phyloP scores from a whole-genome alignment of 1,140 invertebrate genomes.

The Drosophila navojoa region DNA sequence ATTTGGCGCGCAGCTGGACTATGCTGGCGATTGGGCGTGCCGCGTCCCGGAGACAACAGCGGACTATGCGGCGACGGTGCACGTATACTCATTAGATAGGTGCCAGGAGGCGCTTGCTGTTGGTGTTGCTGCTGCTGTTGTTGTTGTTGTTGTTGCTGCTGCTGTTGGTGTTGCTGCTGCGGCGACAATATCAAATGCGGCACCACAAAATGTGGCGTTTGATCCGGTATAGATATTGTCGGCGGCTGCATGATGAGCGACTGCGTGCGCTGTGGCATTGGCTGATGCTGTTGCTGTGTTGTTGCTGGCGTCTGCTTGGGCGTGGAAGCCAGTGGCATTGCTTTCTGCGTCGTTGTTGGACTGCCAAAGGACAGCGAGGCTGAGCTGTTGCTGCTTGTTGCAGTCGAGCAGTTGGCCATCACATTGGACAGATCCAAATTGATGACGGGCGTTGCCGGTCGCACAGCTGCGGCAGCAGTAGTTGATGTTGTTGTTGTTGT shows the following conservation, averaged over 20 bases:
- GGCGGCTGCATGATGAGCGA: slow-evolving; percentile 85
- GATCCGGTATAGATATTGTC: slow-evolving; percentile 86
- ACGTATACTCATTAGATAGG: slow-evolving; percentile 63
- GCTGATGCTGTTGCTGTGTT: slow-evolving; percentile 22
- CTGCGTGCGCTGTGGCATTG: slow-evolving; percentile 47
- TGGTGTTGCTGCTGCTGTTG: slow-evolving; percentile 3
- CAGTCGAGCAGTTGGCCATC: slow-evolving; percentile 72
- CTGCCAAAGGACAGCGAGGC: slow-evolving; percentile 61
- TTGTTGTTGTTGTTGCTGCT: slow-evolving; percentile 44
- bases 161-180: slow-evolving; percentile 47
- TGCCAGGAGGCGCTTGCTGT: slow-evolving; percentile 29
- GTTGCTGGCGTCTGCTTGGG: slow-evolving; percentile 51
- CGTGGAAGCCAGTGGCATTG: slow-evolving; percentile 63
- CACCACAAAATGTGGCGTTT: slow-evolving; percentile 84
- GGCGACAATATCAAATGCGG: slow-evolving; percentile 85
- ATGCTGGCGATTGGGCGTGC: slow-evolving; percentile 60
- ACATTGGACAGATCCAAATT: slow-evolving; percentile 71
- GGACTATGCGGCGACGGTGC: slow-evolving; percentile 75
- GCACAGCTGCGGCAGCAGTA: slow-evolving; percentile 5
- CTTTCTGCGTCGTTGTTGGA: slow-evolving; percentile 45
- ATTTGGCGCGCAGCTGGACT: slow-evolving; percentile 57
- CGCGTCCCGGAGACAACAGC: slow-evolving; percentile 61
- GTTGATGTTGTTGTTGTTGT: slow-evolving; percentile 6
- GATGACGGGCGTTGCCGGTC: slow-evolving; percentile 54
- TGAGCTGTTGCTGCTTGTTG: slow-evolving; percentile 42